These are phyloP conservation scores for Strigamia crassipes DNA, from an alignment of 2,888 invertebrate species.

Conservation along the genomic window DNA sequence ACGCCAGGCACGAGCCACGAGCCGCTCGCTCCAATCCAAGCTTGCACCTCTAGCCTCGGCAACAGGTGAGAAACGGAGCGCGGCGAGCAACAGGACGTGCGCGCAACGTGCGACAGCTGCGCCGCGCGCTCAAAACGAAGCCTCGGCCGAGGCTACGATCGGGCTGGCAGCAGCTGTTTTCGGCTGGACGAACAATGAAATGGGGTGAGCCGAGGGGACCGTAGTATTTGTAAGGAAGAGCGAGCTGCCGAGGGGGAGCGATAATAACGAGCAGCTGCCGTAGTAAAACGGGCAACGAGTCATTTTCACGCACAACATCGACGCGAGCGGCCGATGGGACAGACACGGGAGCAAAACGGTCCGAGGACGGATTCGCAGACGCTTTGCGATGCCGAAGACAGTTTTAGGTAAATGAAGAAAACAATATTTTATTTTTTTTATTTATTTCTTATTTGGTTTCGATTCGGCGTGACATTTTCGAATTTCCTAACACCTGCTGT, in stretches of 20 bases:
- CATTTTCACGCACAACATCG: not conserved
- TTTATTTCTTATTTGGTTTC: not conserved
- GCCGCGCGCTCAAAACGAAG: not conserved
- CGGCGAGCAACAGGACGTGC: not conserved
- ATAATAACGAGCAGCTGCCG: conserved; percentile 37
- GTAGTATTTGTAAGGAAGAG: conserved; percentile 38
- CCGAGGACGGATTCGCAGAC: not conserved
- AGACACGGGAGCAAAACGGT: not conserved
- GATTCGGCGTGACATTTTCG: no score
- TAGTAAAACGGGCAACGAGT: conserved; percentile 10
- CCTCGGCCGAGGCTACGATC: not conserved
- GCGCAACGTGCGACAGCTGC: not conserved
- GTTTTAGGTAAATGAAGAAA: not conserved
- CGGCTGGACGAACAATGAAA: conserved; percentile 42
- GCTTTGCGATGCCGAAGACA: no score
- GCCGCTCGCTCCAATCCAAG: conserved; percentile 29
- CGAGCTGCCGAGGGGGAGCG: not conserved
- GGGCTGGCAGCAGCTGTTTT: conserved; percentile 26
- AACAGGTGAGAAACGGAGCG: not conserved
- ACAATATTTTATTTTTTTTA: not conserved
- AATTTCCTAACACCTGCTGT: no score
- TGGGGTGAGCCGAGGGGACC: conserved; percentile 38
- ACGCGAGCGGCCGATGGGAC: not conserved
- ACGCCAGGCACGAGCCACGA: conserved; percentile 46
- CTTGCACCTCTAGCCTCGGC: conserved; percentile 16